Base-by-base conservation (phyloP, 2,113 vertebrate species). In the Xyrauchen texanus region DNA sequence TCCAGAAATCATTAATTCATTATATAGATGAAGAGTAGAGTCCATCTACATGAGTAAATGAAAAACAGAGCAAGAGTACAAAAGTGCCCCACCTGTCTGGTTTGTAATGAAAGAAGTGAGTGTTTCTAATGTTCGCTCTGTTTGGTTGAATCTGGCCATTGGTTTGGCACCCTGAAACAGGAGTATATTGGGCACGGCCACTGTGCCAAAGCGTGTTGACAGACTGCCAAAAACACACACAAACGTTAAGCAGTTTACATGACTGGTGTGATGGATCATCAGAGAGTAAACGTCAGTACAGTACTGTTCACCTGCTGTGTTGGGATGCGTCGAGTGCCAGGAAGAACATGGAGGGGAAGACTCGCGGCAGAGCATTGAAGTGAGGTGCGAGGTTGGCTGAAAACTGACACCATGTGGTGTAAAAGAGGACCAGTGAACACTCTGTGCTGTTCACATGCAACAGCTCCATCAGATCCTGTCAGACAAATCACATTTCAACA, bases 91-190 rank as follows among this genome's bases (percentile, higher is more conserved):
- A 99, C 98, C 98, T 86, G 98, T 99, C 87, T 99, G 98, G 81
- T 99, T 99, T 34, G 93, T 90, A 83, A 99, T 95, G 87, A 99
- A 99, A 51, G 95, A 92, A 67, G 94, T 95, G 76, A 99, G 89
- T 0, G 91, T 96, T 61, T 96, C 95, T 88, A 99, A 76, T 0
- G 95, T 98, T 79, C 97, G 88, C 66, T 99, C 97, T 0, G 97
- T 98, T 68, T 99, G 97, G 86, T 99, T 99, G 90, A 98, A 99
- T 55, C 98, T 93, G 76, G 98, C 97, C 96, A 99, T 98, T 0
- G 97, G 98, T 82, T 99, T 99, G 68, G 94, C 95, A 61, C 98
- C 98, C 93, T 99, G 98, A 87, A 99, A 99, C 82, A 99, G 89
- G 42, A 99, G 93, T 61, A 99, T 98, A 82, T 99, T 99, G 5